Evolutionary conservation across 2,888 invertebrate genomes (phyloP), one percentile per base, ranked within the genome.

Genomic region (Leucania comma): DNA sequence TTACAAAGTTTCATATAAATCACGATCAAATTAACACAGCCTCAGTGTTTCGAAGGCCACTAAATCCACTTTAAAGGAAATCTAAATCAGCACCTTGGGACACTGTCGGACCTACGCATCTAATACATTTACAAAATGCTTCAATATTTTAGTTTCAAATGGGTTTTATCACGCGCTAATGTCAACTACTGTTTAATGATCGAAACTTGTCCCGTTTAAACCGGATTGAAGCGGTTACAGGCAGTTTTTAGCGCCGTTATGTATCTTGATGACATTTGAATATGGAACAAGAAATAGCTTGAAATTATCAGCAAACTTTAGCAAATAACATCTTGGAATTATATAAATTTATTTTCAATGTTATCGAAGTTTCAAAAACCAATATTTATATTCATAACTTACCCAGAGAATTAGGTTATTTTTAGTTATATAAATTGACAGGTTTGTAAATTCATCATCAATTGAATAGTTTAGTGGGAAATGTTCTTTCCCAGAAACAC

Each of bases 211-310:
- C 90, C 91, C 88, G 90, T 90, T 90, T 87, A 83, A 87, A 91
- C 92, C 86, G 87, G 90, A 88, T 86, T 79, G 78, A 89, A 91
- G 89, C 88, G 84, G 91, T 90, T 87, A 86, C 81, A 78, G 86
- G 86, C 82, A 87, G 90, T 93, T 93, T 93, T 93, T 93, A 91
- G 81, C 89, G 88, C 93, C 91, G 91, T 91, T 93, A 91, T 89
- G 88, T 81, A 56, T 69, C 69, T 58, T 48, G 86, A 83, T 86
- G 88, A 90, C 88, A 90, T 91, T 91, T 91, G 89, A 92, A 92
- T 92, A 88, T 89, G 84, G 87, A 90, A 89, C 90, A 88, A 89
- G 89, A 89, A 91, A 89, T 86, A 85, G 86, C 53, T 59, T 51
- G 53, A 50, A 87, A 87, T 81, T 80, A 76, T 83, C 82, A 87